These are phyloP conservation scores for Scolopax rusticola DNA, from an alignment of 2,797 vertebrate genomes.

Conservation along the genomic window DNA sequence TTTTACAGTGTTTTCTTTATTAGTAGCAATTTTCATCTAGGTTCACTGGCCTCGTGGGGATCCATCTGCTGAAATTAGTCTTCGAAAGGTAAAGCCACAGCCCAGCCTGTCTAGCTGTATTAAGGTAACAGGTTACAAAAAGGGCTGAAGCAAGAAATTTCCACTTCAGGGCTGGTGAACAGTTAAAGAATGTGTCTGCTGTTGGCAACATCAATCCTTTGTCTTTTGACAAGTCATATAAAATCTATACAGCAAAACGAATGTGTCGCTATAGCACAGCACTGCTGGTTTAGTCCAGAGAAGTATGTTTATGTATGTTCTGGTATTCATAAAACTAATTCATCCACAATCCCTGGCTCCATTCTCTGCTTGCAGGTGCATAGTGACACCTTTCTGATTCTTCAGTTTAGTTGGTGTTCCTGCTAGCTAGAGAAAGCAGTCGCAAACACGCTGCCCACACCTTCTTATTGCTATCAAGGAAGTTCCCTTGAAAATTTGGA, in stretches of 20 bases:
- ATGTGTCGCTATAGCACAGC: background rate
- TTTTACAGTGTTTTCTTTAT: slow-evolving; percentile 20
- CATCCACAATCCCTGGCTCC: background rate
- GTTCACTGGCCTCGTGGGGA: background rate
- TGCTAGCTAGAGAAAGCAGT: background rate
- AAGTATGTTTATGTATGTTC: background rate
- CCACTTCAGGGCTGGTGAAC: background rate
- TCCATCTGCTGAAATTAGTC: slow-evolving; percentile 10
- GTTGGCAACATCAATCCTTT: background rate
- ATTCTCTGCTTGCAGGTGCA: background rate
- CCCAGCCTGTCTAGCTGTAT: background rate
- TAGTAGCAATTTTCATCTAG: slow-evolving; percentile 11
- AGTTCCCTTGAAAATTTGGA: background rate
- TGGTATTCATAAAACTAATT: background rate
- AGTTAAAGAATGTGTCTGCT: slow-evolving; percentile 9
- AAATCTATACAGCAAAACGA: background rate
- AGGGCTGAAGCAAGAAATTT: slow-evolving; percentile 20
- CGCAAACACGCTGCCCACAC: background rate
- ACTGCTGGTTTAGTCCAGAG: background rate
- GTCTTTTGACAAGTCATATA: background rate
- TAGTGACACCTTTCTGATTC: slow-evolving; percentile 33
- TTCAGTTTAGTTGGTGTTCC: background rate
- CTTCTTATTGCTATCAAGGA: background rate
- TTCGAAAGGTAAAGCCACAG: background rate
- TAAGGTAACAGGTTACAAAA: slow-evolving; percentile 21